Evolutionary conservation across 2,113 vertebrate species (phyloP).

Genomic region (Sylvilagus bachmani): DNA sequence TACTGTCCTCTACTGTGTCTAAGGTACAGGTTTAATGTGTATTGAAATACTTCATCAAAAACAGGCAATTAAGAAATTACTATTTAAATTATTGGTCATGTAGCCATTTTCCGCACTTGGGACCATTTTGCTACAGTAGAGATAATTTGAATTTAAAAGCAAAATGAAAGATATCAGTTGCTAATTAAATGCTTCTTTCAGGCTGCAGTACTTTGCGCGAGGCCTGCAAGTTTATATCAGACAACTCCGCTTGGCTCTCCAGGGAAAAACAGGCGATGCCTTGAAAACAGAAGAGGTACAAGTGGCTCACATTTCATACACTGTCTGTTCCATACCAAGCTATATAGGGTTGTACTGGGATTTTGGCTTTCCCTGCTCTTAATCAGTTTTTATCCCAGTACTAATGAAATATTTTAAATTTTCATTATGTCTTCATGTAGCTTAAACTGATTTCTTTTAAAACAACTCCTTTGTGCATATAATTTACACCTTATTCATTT

Average conservation of each 20-base stretch:
- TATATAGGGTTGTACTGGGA: neutral
- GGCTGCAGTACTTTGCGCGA: conserved; percentile 98
- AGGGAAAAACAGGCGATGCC: conserved; percentile 98
- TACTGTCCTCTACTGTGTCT: neutral
- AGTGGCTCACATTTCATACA: neutral
- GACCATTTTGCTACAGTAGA: neutral
- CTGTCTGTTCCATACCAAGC: neutral
- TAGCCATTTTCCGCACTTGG: neutral
- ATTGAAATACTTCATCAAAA: conserved; percentile 16
- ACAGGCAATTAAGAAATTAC: conserved; percentile 28
- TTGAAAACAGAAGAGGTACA: conserved; percentile 99
- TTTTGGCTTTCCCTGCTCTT: conserved; percentile 11
- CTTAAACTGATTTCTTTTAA: conserved; percentile 52
- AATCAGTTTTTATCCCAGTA: neutral
- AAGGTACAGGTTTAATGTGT: conserved; percentile 50
- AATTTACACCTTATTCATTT: neutral
- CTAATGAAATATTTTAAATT: conserved; percentile 51
- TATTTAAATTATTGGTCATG: neutral
- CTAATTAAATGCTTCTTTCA: conserved; percentile 81
- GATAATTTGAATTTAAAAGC: conserved; percentile 40
- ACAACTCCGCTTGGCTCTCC: conserved; percentile 97
- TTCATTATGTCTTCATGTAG: conserved; percentile 30
- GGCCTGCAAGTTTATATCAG: conserved; percentile 98
- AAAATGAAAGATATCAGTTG: conserved; percentile 46
- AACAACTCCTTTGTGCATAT: neutral